Base-by-base conservation (phyloP, 1,140 invertebrate genomes). In the Sycophaga agraensis region DNA sequence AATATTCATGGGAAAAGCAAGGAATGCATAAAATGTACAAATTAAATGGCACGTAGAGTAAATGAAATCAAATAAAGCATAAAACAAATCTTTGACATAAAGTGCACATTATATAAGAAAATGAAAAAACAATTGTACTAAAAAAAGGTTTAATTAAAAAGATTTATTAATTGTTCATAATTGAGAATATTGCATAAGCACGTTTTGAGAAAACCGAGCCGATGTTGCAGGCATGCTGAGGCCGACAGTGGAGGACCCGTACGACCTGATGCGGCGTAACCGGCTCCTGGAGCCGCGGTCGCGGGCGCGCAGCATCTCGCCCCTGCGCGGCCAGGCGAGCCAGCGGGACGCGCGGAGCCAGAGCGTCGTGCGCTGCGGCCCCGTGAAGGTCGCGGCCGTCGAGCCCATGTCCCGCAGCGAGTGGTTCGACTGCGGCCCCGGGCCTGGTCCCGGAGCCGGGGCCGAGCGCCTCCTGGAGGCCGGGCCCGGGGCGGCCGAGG, bases 251-350 rank as follows among this genome's bases (percentile, higher is more conserved):
- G 77, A 81, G 63, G 90, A 92, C 78, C 90, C 90, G 0, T 92
- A 92, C 77, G 90, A 91, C 76, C 82, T 90, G 58, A 90, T 92
- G 87, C 83, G 91, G 69, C 81, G 89, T 55, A 89, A 86, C 64
- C 83, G 90, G 65, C 71, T 92, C 61, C 79, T 85, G 39, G 85
- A 88, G 17, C 87, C 88, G 12, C 75, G 85, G 54, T 82, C 82
- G 35, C 74, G 85, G 21, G 84, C 85, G 4, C 83, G 84, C 71
- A 87, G 86, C 67, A 86, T 84, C 31, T 86, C 85, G 31, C 85
- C 84, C 0, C 73, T 77, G 42, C 73, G 77, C 0, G n/a, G n/a
- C 28, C 63, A 85, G 67, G 68, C 79, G 71, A 66, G 78, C 6
- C 70, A 72, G 76, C 63, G 84, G 69, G 84, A 77, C 75, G 80